Conservation (phyloP, 2,113 vertebrate species). For the Morone saxatilis region DNA sequence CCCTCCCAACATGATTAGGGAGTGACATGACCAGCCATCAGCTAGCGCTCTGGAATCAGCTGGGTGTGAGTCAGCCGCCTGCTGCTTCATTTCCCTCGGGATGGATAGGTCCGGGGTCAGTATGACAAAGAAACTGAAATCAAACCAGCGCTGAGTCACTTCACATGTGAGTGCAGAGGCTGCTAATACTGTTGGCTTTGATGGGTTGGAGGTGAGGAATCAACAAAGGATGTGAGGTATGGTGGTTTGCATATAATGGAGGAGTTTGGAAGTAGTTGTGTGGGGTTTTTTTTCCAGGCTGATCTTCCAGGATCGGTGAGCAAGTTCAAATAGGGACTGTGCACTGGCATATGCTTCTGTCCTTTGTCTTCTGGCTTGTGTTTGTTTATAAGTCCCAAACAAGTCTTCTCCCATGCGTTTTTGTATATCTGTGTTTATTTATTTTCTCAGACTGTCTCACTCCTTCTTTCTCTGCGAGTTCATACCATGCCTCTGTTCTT, state of each 20-base stretch:
- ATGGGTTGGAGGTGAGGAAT: conserved; percentile 23
- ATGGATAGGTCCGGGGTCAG: conserved; percentile 47
- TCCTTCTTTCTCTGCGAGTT: conserved; percentile 15
- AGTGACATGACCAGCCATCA: conserved; percentile 57
- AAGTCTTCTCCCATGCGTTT: conserved; percentile 7
- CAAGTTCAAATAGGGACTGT: background rate
- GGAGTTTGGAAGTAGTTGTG: background rate
- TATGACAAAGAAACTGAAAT: conserved; percentile 58
- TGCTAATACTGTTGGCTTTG: conserved; percentile 24
- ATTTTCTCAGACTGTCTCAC: conserved; percentile 14
- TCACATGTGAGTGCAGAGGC: conserved; percentile 40
- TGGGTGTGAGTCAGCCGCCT: conserved; percentile 64
- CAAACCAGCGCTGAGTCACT: conserved; percentile 52
- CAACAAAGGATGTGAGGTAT: background rate
- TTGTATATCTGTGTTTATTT: conserved; percentile 7
- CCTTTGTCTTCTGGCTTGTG: conserved; percentile 5
- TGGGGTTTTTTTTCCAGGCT: background rate
- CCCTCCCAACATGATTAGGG: conserved; percentile 52
- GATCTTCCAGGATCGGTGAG: background rate
- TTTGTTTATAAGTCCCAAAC: conserved; percentile 36
- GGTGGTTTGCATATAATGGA: conserved; percentile 19
- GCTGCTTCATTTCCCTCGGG: conserved; percentile 47
- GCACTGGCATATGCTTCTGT: background rate
- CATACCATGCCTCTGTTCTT: conserved; percentile 40
- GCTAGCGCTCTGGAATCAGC: conserved; percentile 57